Conservation (phyloP, 2,888 invertebrate species). For the Leptogaster cylindrica region DNA sequence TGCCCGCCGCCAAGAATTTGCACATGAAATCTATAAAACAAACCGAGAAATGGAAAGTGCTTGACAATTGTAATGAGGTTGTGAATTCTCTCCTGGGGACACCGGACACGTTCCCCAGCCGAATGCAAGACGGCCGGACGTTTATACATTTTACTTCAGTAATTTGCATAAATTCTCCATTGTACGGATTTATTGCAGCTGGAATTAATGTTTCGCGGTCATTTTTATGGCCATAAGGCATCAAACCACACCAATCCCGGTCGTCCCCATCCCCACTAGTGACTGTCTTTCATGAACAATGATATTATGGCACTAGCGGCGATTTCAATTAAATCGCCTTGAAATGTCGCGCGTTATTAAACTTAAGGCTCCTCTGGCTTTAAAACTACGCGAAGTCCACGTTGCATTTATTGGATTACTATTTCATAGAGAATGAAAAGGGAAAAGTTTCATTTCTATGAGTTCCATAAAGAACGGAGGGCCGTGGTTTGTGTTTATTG, state of each 20-base stretch:
- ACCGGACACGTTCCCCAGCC: conserved; percentile 9
- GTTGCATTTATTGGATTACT: conserved; percentile 26
- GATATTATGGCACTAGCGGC: conserved; percentile 3
- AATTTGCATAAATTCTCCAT: conserved; percentile 32
- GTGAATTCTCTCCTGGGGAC: conserved; percentile 6
- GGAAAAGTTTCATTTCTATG: conserved; percentile 30
- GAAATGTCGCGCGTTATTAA: conserved; percentile 32
- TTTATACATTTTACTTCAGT: conserved; percentile 12
- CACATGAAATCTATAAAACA: conserved; percentile 3
- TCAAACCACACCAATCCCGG: no score
- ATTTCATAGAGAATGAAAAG: conserved; percentile 16
- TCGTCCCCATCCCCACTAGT: neutral
- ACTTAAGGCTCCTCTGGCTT: conserved; percentile 7
- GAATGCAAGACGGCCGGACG: neutral
- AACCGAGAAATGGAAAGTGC: conserved; percentile 16
- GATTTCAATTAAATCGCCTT: conserved; percentile 33
- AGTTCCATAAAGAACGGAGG: conserved; percentile 1
- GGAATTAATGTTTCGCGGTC: conserved; percentile 14
- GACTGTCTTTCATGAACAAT: neutral
- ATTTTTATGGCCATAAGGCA: no score
- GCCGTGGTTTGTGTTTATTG: no score
- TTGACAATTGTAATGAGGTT: conserved; percentile 14
- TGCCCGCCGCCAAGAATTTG: no score
- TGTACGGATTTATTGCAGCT: conserved; percentile 18
- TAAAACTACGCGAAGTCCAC: no score